Percentiles rank a stretch among this genome's conserved stretches.
Conservation (phyloP, 2,888 invertebrate genomes). For the Scaptomyza parva region DNA sequence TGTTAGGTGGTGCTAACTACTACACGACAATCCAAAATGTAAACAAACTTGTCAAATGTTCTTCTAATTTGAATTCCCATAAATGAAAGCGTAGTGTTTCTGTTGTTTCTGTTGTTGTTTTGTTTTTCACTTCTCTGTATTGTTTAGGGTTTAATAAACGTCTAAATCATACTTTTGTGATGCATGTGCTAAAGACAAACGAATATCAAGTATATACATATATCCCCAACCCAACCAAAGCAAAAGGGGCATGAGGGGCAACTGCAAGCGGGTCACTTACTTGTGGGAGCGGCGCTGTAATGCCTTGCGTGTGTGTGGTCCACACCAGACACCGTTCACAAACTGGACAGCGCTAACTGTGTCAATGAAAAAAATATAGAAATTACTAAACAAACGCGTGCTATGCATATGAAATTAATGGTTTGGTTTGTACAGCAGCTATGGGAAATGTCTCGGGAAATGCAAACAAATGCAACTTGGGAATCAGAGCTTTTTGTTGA, state of each 20-base stretch:
- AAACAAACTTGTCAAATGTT: conserved; percentile 69
- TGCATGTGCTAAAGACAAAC: conserved; percentile 78
- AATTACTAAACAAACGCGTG: conserved; percentile 50
- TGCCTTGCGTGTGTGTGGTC: conserved; percentile 45
- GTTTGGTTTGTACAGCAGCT: conserved; percentile 4
- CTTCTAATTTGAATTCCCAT: conserved; percentile 73
- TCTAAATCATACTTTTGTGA: conserved; percentile 78
- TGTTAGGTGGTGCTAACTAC: conserved; percentile 70
- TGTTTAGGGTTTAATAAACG: conserved; percentile 78
- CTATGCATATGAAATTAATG: conserved; percentile 41
- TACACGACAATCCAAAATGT: conserved; percentile 48
- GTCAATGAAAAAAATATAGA: conserved; percentile 66
- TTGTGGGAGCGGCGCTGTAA: conserved; percentile 42
- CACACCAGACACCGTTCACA: conserved; percentile 16
- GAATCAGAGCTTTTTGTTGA: conserved; percentile 11
- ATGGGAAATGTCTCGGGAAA: conserved; percentile 38
- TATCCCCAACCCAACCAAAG: conserved; percentile 28
- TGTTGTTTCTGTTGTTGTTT: conserved; percentile 1
- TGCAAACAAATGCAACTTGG: conserved; percentile 2
- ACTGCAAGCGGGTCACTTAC: conserved; percentile 27
- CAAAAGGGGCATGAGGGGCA: conserved; percentile 21
- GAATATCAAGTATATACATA: conserved; percentile 49
- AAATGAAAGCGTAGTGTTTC: conserved; percentile 45
- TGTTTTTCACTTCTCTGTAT: conserved; percentile 25
- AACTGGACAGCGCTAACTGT: conserved; percentile 60